Evolutionary conservation across 1,140 invertebrate species (phyloP).

Genomic region (Platorchestia sp.): DNA sequence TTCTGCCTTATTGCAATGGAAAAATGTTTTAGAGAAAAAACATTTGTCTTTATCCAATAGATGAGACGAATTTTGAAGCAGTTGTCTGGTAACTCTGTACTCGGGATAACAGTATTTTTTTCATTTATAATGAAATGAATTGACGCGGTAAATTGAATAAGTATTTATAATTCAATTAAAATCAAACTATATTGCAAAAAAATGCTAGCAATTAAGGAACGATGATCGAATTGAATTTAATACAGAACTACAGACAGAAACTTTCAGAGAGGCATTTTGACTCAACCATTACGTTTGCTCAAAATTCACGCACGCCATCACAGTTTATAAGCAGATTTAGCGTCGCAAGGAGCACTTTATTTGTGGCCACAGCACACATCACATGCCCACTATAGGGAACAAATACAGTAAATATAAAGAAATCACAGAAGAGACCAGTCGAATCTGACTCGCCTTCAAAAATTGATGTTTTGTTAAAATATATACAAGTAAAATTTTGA

Average conservation of each 20-base stretch:
- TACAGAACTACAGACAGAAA: background rate
- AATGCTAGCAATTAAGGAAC: background rate
- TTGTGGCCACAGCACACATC: background rate
- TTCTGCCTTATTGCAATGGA: background rate
- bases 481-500: background rate
- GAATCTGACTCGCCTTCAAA: background rate
- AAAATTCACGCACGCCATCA: background rate
- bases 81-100: background rate
- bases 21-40: background rate
- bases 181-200: background rate
- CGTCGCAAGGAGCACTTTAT: background rate
- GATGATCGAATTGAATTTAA: background rate
- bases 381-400: background rate
- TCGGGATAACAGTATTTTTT: background rate
- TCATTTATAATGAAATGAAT: too few species aligned
- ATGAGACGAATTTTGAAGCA: background rate
- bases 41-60: background rate
- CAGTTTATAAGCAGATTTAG: background rate
- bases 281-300: background rate
- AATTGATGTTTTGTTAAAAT: background rate
- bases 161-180: background rate
- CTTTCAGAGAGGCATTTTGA: background rate
- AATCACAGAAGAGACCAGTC: background rate
- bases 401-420: background rate
- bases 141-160: background rate